Evolutionary conservation across 2,888 invertebrate species (phyloP), one percentile per base, ranked within the genome.

Genomic region (Cataglyphis altisquamis): DNA sequence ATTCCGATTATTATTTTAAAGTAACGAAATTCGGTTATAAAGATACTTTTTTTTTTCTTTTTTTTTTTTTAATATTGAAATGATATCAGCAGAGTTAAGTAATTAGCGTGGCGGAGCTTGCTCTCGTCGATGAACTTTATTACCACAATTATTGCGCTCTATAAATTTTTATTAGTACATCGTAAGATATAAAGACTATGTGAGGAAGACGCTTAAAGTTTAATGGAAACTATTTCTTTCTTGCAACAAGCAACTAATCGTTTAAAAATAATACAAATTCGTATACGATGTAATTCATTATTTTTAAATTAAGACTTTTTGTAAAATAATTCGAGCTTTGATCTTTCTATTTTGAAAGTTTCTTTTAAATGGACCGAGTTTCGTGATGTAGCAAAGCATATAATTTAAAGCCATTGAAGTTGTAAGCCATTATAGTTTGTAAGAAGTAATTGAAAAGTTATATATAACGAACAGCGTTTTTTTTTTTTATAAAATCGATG

Each of bases 101-200:
- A 80, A 80, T 80, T 73, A 62, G 39, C 29, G 45, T 25, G 36
- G 18, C 29, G 29, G 39, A 70, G 36, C n/a, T 25, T 57, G 36
- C 39, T 57, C 36, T 73, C 48, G 39, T 52, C 74, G 21, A 64
- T 55, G 48, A 77, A 66, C 63, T 45, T 32, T 12, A 82, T 82
- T 77, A 66, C 45, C 41, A 25, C 25, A 82, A 82, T 82, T 77
- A 82, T 64, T 77, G 64, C 25, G 64, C 55, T 82, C 82, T 63
- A 64, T 66, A 75, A 75, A 75, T 64, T 74, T 77, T 21, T 41
- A 63, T 82, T 64, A 55, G 18, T 64, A 21, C 5, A 21, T 32
- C 57, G 45, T 45, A 36, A 55, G 64, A 75, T 77, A 21, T 15
- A 32, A 21, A 63, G 45, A 45, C 15, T 64, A 32, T 52, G 18